A percentile compares a stretch with the other conserved stretches of the same genome.
phyloP scores from a whole-genome alignment of 2,888 invertebrate species.

The Eugnorisma glareosa region DNA sequence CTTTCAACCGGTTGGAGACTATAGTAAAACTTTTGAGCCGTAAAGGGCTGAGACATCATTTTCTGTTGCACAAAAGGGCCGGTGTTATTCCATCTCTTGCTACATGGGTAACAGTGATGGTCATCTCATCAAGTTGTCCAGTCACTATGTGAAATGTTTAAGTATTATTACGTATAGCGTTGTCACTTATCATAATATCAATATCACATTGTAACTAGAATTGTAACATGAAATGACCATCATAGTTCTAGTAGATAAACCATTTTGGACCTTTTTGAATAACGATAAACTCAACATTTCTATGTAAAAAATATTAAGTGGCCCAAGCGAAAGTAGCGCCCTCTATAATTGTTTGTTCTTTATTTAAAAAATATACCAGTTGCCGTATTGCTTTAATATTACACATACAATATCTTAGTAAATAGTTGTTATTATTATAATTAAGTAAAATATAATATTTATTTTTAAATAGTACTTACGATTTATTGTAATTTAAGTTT shows the following conservation, averaged over 20 bases:
- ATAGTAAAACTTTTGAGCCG: background rate
- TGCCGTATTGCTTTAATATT: conserved; percentile 49
- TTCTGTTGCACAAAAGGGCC: background rate
- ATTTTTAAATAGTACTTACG: conserved; percentile 72
- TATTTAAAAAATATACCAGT: conserved; percentile 29
- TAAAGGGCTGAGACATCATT: background rate
- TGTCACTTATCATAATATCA: background rate
- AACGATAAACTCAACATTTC: background rate
- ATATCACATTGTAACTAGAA: background rate
- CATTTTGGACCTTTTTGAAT: too few relatives aligned
- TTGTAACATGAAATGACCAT: background rate
- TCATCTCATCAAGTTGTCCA: background rate
- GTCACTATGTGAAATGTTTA: background rate
- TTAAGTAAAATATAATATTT: conserved; percentile 71
- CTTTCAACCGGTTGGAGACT: background rate
- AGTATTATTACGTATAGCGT: background rate
- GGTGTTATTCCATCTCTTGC: background rate
- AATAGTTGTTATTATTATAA: conserved; percentile 47
- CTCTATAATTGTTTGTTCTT: conserved; percentile 48
- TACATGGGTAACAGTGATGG: background rate
- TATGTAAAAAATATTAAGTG: conserved; percentile 24
- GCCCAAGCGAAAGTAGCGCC: conserved; percentile 45
- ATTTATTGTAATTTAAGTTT: conserved; percentile 67
- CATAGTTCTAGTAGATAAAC: too few relatives aligned
- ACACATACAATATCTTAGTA: conserved; percentile 27